Base-by-base conservation (phyloP, 2,113 vertebrate species). In the Stegastes partitus region DNA sequence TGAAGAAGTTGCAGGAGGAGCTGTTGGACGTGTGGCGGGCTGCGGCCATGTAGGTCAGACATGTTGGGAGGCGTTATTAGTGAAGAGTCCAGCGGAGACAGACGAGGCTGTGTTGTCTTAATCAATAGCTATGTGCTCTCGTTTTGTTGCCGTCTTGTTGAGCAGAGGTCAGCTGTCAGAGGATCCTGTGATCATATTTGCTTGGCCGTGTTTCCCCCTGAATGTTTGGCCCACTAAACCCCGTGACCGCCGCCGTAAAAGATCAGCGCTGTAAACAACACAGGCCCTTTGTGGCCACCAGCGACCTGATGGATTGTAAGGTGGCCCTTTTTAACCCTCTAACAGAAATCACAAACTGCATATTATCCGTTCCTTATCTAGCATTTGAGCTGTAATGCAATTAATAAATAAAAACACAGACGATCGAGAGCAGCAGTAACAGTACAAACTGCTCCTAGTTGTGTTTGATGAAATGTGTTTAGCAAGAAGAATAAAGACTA, bases 121-220 rank as follows among this genome's bases (percentile, higher is more conserved):
- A 91, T 93, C 89, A 89, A 91, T 90, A 86, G 64, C 66, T 73
- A 63, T 65, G 22, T 49, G 67, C 51, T 61, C 78, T 68, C 56
- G 61, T 78, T 76, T 71, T 69, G 73, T 77, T 87, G 50, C 66
- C n/a, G 82, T 68, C 65, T 61, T 49, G 58, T 74, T 34, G 26
- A 76, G 53, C 79, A 74, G 63, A 86, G 85, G 90, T 90, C 92
- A 91, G 81, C 77, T 77, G 88, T 89, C 77, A 72, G 59, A 79
- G 50, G 45, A 82, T 79, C 90, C 79, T 88, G 87, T 89, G 89
- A 91, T 92, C 86, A 83, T 85, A 87, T 86, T 91, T 74, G 72
- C 49, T 86, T 81, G 85, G 89, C 84, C 87, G 68, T 89, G 72
- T 88, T 90, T 91, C 73, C 87, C 87, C 53, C 64, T 67, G 61